Evolutionary conservation across 2,797 vertebrate species (phyloP).

Genomic region (Dicrostonyx torquatus): DNA sequence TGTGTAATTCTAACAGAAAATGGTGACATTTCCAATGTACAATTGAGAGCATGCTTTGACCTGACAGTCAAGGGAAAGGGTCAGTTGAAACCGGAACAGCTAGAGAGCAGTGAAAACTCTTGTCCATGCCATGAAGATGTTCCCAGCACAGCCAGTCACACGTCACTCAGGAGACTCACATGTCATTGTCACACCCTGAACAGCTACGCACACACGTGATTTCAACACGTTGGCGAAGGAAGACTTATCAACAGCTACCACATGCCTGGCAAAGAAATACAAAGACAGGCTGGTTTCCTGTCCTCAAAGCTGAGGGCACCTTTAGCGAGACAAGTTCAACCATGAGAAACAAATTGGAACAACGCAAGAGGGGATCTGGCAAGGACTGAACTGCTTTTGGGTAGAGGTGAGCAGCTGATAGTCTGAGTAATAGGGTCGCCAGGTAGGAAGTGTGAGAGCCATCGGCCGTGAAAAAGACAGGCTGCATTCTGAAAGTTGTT

Average conservation of each 20-base stretch:
- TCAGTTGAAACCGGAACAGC: background rate
- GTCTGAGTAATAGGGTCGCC: background rate
- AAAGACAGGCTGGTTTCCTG: background rate
- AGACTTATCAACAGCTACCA: conserved; percentile 10
- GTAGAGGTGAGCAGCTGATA: background rate
- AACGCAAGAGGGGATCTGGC: background rate
- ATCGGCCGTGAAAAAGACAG: background rate
- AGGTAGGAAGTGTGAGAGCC: conserved; percentile 20
- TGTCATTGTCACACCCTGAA: background rate
- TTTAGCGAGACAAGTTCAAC: conserved; percentile 20
- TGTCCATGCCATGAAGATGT: background rate
- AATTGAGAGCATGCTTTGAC: conserved; percentile 18
- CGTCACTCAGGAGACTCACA: background rate
- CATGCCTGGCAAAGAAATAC: background rate
- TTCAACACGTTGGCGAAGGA: background rate
- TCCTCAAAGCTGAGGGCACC: conserved; percentile 13
- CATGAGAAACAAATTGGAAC: conserved; percentile 35
- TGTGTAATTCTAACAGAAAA: conserved; percentile 74
- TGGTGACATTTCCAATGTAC: background rate
- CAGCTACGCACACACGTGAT: background rate
- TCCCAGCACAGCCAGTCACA: background rate
- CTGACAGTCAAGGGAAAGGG: background rate
- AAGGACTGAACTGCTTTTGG: background rate
- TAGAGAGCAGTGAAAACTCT: background rate
- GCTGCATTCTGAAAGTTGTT: background rate